Evolutionary conservation across 1,140 invertebrate genomes (phyloP), one percentile per base, ranked within the genome.

Genomic region (Megalopta genalis): DNA sequence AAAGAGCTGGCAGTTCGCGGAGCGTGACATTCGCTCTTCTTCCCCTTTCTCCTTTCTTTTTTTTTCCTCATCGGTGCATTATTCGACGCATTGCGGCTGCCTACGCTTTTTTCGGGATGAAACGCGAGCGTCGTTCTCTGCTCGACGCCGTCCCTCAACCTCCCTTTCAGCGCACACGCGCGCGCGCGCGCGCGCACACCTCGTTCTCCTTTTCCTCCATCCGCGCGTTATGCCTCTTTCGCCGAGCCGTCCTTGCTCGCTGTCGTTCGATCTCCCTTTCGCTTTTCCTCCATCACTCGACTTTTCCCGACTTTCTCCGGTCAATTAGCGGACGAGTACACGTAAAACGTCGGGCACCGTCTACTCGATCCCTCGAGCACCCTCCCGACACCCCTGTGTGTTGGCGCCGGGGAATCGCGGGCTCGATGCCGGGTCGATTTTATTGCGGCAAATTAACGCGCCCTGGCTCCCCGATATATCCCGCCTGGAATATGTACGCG

Each of bases 1-100:
- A 77, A 82, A 82, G 84, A 72, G 83, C 68, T 70, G 65, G 81
- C 71, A 75, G 74, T 70, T 81, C 77, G 81, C 57, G 63, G 81
- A 83, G 81, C 80, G 82, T 83, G 85, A 86, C 85, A 86, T 83
- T 86, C 71, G 81, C 77, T 83, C 84, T 78, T 83, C 85, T 82
- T 83, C 75, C 68, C 72, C 71, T 83, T 77, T 77, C 74, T 76
- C n/a, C 78, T 73, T n/a, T n/a, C 23, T 66, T 66, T 57, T 68
- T 73, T 62, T 66, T 70, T 63, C 39, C 63, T 66, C 71, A 66
- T 79, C 75, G 62, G 80, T 80, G 70, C 81, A 86, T 86, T 86
- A 86, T 86, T 86, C 84, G 85, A 81, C 84, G 85, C 85, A 86
- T 73, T 86, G 85, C 84, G 81, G 85, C 59, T 78, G 81, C 71